Conservation (phyloP, 2,113 vertebrate genomes). For the Hippopotamus amphibius region DNA sequence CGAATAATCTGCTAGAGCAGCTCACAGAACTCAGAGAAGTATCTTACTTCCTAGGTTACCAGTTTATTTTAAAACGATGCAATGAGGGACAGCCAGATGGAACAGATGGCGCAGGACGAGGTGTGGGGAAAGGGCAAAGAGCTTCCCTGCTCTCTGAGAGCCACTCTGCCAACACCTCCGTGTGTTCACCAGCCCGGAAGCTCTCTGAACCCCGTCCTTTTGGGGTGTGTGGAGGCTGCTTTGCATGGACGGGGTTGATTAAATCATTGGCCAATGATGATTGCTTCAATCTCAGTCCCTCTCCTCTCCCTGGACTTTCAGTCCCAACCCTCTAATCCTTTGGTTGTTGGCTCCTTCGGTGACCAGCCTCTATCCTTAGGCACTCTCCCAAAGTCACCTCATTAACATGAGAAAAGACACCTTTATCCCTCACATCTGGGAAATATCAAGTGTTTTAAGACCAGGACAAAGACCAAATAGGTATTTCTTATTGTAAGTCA, state of each 20-base stretch:
- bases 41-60: not conserved
- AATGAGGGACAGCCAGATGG: not conserved
- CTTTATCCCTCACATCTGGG: not conserved
- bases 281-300: no score
- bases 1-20: not conserved
- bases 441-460: not conserved
- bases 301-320: no score
- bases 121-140: not conserved
- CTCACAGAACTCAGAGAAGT: not conserved
- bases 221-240: no score
- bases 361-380: not conserved
- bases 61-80: not conserved
- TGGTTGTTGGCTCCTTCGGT: not conserved
- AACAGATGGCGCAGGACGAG: not conserved
- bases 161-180: not conserved
- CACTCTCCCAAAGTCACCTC: not conserved
- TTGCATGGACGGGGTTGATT: no score
- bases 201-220: not conserved
- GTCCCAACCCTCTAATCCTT: no score
- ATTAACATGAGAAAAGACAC: not conserved
- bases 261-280: no score
- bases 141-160: not conserved
- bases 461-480: not conserved
- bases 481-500: not conserved
- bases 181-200: not conserved